Conservation (phyloP, 1,140 invertebrate genomes). For the fruit fly (Drosophila melanogaster) region Release_6_plus_ISO1_MT NT_033777.3:31082501-31083000, state of each 20-base stretch:
- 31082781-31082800: slow-evolving; percentile 63
- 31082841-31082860: slow-evolving; percentile 71
- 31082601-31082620: slow-evolving; percentile 42
- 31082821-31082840: slow-evolving; percentile 23
- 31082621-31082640: slow-evolving; percentile 53
- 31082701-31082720: slow-evolving; percentile 80
- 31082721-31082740: slow-evolving; percentile 71
- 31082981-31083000: slow-evolving; percentile 31
- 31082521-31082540: not conserved
- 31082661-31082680: slow-evolving; percentile 13
- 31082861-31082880: slow-evolving; percentile 71
- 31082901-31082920: slow-evolving; percentile 68
- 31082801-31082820: slow-evolving; percentile 5
- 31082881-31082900: slow-evolving; percentile 72
- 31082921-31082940: slow-evolving; percentile 58
- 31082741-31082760: slow-evolving; percentile 84
- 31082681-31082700: slow-evolving; percentile 63
- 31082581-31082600: slow-evolving; percentile 57
- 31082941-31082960: not conserved
- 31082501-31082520: slow-evolving; percentile 44
- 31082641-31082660: slow-evolving; percentile 33
- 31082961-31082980: slow-evolving; percentile 27
- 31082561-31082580: slow-evolving; percentile 73
- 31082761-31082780: slow-evolving; percentile 84
- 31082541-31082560: slow-evolving; percentile 19